phyloP scores from a whole-genome alignment of 1,140 invertebrate genomes.

The Araneus ventricosus region DNA sequence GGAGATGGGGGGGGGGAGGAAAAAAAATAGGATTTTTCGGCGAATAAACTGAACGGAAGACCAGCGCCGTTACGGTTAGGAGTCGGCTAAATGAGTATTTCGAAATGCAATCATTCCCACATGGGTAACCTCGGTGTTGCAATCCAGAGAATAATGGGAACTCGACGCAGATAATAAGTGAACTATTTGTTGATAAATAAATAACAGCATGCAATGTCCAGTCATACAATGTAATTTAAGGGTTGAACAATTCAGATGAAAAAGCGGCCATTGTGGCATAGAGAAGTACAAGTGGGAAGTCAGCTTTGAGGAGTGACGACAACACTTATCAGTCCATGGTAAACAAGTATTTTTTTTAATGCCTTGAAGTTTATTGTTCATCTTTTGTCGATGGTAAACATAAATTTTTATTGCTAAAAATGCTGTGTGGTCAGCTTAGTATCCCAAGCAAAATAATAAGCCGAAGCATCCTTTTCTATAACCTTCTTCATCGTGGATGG shows the following conservation, averaged over 20 bases:
- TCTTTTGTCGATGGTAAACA: neutral
- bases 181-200: slow-evolving; percentile 54
- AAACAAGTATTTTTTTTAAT: neutral
- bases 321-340: neutral
- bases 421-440: neutral
- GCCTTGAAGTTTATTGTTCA: neutral
- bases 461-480: too few relatives aligned
- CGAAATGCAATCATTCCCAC: slow-evolving; percentile 43
- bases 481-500: too few relatives aligned
- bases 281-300: neutral
- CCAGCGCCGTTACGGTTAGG: slow-evolving; percentile 36
- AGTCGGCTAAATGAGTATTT: slow-evolving; percentile 60
- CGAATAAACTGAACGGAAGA: slow-evolving; percentile 50
- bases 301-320: neutral
- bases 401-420: neutral
- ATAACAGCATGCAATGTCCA: slow-evolving; percentile 16
- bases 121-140: slow-evolving; percentile 45
- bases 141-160: slow-evolving; percentile 46
- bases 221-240: slow-evolving; percentile 55
- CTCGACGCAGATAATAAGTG: slow-evolving; percentile 36
- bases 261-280: neutral
- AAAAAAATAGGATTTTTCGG: neutral
- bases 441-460: neutral
- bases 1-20: neutral
- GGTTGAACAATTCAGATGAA: slow-evolving; percentile 26